phyloP scores from a whole-genome alignment of 2,797 vertebrate genomes.

The Scyliorhinus canicula region DNA sequence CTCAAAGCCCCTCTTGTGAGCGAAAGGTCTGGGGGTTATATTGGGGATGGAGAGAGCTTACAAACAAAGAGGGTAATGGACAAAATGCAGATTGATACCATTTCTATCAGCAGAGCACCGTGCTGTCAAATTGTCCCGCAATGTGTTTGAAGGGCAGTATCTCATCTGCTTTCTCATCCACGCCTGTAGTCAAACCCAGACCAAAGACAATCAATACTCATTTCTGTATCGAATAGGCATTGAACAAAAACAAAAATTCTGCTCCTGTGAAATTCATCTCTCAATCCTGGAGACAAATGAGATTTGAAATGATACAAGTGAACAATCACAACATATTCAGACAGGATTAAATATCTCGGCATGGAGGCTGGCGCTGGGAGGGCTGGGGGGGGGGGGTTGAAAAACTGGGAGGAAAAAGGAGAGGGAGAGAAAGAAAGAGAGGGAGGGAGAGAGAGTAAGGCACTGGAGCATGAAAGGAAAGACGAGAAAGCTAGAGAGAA shows the following conservation, averaged over 20 bases:
- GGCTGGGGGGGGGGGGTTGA: not conserved
- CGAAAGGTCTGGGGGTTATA: not conserved
- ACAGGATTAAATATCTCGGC: not conserved
- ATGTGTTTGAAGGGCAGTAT: not conserved
- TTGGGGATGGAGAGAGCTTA: not conserved
- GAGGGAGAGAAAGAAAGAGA: not conserved
- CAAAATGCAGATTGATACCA: not conserved
- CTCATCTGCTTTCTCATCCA: conserved; percentile 20
- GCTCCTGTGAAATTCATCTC: not conserved
- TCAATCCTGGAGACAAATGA: not conserved
- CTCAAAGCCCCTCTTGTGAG: not conserved
- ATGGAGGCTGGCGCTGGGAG: not conserved
- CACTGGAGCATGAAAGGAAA: not conserved
- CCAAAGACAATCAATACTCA: conserved; percentile 8
- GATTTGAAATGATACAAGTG: conserved; percentile 29
- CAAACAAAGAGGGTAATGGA: not conserved
- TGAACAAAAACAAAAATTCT: conserved; percentile 1
- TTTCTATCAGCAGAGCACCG: too few relatives aligned
- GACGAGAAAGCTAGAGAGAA: not conserved
- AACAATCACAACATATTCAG: conserved; percentile 30
- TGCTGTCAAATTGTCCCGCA: not conserved
- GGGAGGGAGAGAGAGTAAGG: not conserved
- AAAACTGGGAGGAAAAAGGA: not conserved
- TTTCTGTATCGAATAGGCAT: not conserved
- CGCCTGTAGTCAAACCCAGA: not conserved